phyloP scores from a whole-genome alignment of 1,140 invertebrate species.

The Leptopilina boulardi region DNA sequence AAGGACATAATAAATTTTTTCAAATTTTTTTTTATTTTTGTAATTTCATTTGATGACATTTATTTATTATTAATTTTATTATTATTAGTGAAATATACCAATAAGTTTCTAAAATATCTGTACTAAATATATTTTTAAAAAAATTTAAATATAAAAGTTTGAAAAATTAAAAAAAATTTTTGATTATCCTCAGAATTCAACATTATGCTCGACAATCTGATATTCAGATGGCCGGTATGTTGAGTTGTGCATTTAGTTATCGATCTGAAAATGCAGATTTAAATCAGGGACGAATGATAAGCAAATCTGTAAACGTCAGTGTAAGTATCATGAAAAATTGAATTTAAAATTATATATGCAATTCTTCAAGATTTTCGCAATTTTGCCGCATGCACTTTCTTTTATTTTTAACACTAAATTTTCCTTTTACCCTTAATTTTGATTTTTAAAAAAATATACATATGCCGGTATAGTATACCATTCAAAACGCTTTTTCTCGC shows the following conservation, averaged over 20 bases:
- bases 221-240: conserved; percentile 94
- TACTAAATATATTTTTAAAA: conserved; percentile 4
- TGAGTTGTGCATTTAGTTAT: conserved; percentile 89
- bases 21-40: no score
- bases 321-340: conserved; percentile 69
- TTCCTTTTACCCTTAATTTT: conserved; percentile 34
- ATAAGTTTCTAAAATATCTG: no score
- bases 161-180: neutral
- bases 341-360: neutral
- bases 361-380: conserved; percentile 19
- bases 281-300: conserved; percentile 64
- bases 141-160: conserved; percentile 23
- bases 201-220: conserved; percentile 88
- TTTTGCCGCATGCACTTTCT: conserved; percentile 2
- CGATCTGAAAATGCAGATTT: conserved; percentile 70
- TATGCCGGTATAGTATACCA: conserved; percentile 45
- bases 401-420: neutral
- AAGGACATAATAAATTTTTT: no score
- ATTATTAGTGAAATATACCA: no score
- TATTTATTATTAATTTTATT: no score
- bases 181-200: conserved; percentile 79
- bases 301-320: conserved; percentile 75
- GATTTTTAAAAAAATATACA: neutral
- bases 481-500: neutral
- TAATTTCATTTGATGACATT: no score